These are phyloP conservation scores for Ectobius pallidus DNA, from an alignment of 2,888 invertebrate genomes.

Conservation along the genomic window DNA sequence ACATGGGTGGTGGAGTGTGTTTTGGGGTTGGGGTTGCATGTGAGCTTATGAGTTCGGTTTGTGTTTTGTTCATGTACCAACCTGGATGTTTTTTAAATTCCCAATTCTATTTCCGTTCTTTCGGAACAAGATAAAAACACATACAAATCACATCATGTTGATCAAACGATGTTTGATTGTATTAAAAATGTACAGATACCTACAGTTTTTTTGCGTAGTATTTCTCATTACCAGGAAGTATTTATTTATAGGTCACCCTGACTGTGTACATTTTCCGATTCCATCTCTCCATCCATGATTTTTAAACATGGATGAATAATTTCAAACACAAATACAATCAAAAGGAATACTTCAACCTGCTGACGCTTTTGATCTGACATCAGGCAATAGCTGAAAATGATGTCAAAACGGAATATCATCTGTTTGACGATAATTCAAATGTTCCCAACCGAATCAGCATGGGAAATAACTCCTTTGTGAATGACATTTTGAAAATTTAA, in stretches of 20 bases:
- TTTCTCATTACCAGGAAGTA: neutral
- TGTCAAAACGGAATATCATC: too few relatives aligned
- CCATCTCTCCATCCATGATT: neutral
- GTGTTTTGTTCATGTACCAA: neutral
- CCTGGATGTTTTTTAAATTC: slow-evolving; percentile 12
- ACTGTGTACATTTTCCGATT: too few relatives aligned
- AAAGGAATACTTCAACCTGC: neutral
- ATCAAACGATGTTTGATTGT: slow-evolving; percentile 25
- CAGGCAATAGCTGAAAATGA: too few relatives aligned
- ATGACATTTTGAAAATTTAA: too few relatives aligned
- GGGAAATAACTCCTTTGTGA: too few relatives aligned
- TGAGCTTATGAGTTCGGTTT: too few relatives aligned
- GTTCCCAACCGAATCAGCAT: too few relatives aligned
- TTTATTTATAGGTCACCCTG: neutral
- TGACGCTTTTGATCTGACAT: too few relatives aligned
- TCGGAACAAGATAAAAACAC: slow-evolving; percentile 21
- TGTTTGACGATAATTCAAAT: too few relatives aligned
- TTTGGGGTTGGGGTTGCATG: slow-evolving; percentile 6
- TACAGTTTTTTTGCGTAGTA: neutral
- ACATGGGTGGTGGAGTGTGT: neutral
- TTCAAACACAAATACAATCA: neutral
- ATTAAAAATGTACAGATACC: neutral
- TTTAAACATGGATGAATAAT: slow-evolving; percentile 14
- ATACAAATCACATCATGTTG: slow-evolving; percentile 16
- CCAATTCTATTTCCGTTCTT: slow-evolving; percentile 10